These are phyloP conservation scores for Thereva nobilitata DNA, from an alignment of 2,888 invertebrate species.

Conservation along the genomic window DNA sequence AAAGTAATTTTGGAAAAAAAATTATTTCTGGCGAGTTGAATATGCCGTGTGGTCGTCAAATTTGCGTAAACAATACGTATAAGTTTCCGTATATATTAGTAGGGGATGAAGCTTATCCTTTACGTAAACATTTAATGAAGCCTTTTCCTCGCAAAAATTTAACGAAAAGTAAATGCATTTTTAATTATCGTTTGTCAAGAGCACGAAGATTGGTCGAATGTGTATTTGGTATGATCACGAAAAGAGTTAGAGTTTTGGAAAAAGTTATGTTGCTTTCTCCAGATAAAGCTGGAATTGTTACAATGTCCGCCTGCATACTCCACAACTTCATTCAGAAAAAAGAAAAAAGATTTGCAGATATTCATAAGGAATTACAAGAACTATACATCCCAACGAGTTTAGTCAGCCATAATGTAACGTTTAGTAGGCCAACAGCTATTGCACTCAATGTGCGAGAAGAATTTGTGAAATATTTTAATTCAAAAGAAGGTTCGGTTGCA, in stretches of 20 bases:
- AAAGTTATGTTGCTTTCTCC: constrained; percentile 42
- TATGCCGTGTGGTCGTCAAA: neutral
- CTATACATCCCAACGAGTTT: too few relatives aligned
- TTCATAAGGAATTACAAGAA: too few relatives aligned
- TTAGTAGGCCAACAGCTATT: too few relatives aligned
- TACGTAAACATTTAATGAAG: neutral
- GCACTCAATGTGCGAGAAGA: too few relatives aligned
- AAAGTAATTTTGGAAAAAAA: neutral
- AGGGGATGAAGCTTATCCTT: neutral
- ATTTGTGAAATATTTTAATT: too few relatives aligned
- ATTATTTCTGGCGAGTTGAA: neutral
- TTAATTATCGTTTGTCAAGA: constrained; percentile 41
- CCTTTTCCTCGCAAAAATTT: neutral
- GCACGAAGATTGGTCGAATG: constrained; percentile 41
- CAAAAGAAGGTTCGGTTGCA: too few relatives aligned
- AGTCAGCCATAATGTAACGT: too few relatives aligned
- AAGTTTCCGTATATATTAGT: neutral
- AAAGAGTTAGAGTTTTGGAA: constrained; percentile 46
- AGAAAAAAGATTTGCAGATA: too few relatives aligned
- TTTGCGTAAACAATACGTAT: neutral
- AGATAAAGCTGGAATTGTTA: constrained; percentile 38
- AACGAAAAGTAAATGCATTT: constrained; percentile 18
- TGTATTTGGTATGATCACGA: constrained; percentile 43
- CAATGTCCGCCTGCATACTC: constrained; percentile 41
- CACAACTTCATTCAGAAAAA: constrained; percentile 41